Base-by-base conservation (phyloP, 2,888 invertebrate genomes). In the Clivina fossor region DNA sequence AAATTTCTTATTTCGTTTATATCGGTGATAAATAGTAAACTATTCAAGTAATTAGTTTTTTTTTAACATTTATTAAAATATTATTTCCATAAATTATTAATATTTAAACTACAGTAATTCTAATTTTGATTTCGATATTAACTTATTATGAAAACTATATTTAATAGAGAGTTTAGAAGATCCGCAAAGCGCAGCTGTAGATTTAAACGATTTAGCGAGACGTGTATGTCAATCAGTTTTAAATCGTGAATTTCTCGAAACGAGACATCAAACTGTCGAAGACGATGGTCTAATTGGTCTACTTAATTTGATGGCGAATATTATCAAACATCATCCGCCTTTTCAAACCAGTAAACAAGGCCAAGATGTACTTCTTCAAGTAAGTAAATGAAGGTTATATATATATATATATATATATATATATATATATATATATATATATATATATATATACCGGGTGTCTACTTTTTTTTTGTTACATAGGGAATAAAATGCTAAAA, bases 281-380 rank as follows among this genome's bases (percentile, higher is more conserved):
- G 95, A 96, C 70, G 94, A 95, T 68, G 94, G 93, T 0, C 75
- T 96, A 4, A 88, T 93, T 54, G 95, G 95, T 0, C 78, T 95
- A 32, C 76, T 96, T 9, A 92, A 89, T 68, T 78, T 95, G 1
- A 82, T 90, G 68, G 88, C 90, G n/a, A 91, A 92, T 67, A 78
- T 94, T 37, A 80, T 94, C 64, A 93, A 93, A 68, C 93, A 93
- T 68, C 88, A 90, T 66, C 87, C 93, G 0, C 82, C 88, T 11
- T 94, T 90, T 71, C 94, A 94, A 71, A 86, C 83, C 33, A 85
- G 85, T 3, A 83, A 88, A 53, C 84, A 85, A 43, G 92, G 92
- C 0, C 78, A 86, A 61, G 80, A 82, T 65, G 78, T 87, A 5
- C 70, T 88, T 3, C 77, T 80, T 63, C 80, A 85, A 73, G 83